These are phyloP conservation scores for Aramus guarauna DNA, from an alignment of 2,113 vertebrate genomes.

Conservation along the genomic window DNA sequence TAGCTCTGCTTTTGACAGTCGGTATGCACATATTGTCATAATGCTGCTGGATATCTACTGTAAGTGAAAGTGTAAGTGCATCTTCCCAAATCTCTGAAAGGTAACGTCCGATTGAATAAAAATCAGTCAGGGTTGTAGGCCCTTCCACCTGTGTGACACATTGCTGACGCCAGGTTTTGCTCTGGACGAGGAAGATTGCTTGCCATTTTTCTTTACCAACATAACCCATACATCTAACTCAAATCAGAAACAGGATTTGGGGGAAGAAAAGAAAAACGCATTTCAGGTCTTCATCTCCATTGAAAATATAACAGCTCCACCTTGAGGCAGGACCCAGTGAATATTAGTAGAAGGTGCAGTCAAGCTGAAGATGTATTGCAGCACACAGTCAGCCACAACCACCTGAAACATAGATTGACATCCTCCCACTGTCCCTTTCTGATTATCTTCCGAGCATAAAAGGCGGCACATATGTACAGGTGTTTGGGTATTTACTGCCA, in stretches of 20 bases:
- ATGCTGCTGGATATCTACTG: neutral
- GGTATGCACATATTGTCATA: neutral
- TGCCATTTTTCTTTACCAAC: constrained; percentile 4
- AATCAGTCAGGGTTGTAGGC: neutral
- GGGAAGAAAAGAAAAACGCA: neutral
- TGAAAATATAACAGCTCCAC: constrained; percentile 70
- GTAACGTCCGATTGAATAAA: neutral
- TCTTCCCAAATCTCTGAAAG: neutral
- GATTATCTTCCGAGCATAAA: neutral
- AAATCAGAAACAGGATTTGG: neutral
- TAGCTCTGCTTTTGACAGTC: neutral
- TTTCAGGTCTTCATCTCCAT: neutral
- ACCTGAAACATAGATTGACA: neutral
- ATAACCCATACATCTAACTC: neutral
- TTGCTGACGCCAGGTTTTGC: neutral
- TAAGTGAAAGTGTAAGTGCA: neutral
- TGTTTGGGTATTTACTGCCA: neutral
- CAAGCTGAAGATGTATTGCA: neutral
- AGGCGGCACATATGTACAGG: neutral
- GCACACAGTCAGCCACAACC: neutral
- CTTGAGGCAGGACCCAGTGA: constrained; percentile 43
- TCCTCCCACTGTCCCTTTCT: neutral
- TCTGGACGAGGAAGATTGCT: neutral
- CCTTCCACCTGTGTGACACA: neutral
- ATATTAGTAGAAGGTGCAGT: neutral